Percentiles rank a stretch among this genome's conserved stretches.
phyloP scores from a whole-genome alignment of 2,888 invertebrate genomes.

The Theristus sp. region DNA sequence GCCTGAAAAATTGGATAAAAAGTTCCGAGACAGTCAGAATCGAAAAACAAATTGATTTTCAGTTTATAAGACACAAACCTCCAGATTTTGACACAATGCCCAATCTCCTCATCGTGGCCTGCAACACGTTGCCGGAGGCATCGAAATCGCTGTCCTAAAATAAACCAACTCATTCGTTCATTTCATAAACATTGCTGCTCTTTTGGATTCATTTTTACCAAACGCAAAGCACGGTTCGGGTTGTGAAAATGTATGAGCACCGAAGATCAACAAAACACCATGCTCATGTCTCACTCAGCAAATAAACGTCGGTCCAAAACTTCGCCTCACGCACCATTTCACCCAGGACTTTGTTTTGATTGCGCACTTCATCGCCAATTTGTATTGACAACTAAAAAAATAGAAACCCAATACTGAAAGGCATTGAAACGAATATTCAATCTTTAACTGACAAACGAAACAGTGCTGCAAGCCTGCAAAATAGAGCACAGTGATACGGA shows the following conservation, averaged over 20 bases:
- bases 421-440: too few relatives aligned
- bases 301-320: not conserved
- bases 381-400: not conserved
- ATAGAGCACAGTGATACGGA: too few relatives aligned
- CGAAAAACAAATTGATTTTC: not conserved
- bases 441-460: too few relatives aligned
- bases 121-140: conserved; percentile 11
- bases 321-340: not conserved
- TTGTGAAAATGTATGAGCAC: too few relatives aligned
- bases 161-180: too few relatives aligned
- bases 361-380: not conserved
- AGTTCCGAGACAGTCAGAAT: not conserved
- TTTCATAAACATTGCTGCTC: too few relatives aligned
- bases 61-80: conserved; percentile 12
- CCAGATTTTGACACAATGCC: conserved; percentile 22
- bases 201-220: too few relatives aligned
- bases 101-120: conserved; percentile 22
- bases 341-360: not conserved
- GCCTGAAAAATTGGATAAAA: conserved; percentile 10
- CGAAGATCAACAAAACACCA: too few relatives aligned
- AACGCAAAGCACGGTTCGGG: too few relatives aligned
- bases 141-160: conserved; percentile 6
- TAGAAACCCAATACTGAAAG: not conserved
- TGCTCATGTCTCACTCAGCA: too few relatives aligned
- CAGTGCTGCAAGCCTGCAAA: too few relatives aligned